Evolutionary conservation across 2,113 vertebrate species (phyloP), one percentile per base, ranked within the genome.

Genomic region (Corynorhinus townsendii): DNA sequence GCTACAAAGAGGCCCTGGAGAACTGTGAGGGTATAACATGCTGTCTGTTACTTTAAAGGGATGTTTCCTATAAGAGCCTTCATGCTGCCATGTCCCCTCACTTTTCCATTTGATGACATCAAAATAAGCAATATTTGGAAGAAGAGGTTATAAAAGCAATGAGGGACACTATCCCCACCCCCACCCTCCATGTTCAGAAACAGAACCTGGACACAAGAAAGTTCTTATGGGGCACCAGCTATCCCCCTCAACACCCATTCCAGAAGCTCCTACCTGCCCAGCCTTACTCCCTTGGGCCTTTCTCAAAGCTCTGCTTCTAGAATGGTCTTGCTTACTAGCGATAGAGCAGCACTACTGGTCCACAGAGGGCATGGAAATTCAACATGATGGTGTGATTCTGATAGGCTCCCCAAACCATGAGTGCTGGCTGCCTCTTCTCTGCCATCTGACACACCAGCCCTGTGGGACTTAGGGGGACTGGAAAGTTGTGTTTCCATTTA

Each of bases 1-100:
- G 16, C 9, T 30, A n/a, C 33, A 5, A 43, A 20, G 30, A n/a
- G 15, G 28, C 20, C 14, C 52, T 20, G 52, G 52, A 54, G 5
- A 7, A 5, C 52, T 54, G 52, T 54, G 17, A 54, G 52, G 19
- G 19, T 19, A 2, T 49, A 14, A 3, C 52, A 54, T 16, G 49
- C 49, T 49, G 14, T 43, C 10, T 11, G 85, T 30, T 16, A 33
- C 43, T 26, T 17, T 3, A 9, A 26, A 0, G 1, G 12, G 20
- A 17, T 15, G 12, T 38, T 69, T 69, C 68, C 95, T 86, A 40
- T 15, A 11, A 4, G 38, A 80, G 56, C 20, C 30, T 22, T 47
- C 22, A 0, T 20, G 28, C 47, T 11, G 5, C n/a, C 26, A 8
- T 2, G 7, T 14, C 28, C 7, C 47, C 22, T 20, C 59, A 17